These are phyloP conservation scores for Orientallactaga bullata DNA, from an alignment of 2,113 vertebrate genomes.

Conservation along the genomic window DNA sequence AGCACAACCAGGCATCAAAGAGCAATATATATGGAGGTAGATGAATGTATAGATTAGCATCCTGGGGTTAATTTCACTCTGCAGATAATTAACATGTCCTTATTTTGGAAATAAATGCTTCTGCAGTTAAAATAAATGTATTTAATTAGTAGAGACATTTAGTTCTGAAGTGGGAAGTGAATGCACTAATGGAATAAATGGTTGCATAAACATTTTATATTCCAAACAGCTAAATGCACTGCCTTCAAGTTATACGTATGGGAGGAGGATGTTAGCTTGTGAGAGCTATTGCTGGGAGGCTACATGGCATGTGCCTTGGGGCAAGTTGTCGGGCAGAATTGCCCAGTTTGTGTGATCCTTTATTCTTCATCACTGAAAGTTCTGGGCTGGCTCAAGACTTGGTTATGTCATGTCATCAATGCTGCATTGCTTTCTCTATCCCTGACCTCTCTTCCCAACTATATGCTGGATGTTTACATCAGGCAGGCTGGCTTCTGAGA, in stretches of 20 bases:
- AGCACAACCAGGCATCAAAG: neutral
- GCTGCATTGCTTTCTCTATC: neutral
- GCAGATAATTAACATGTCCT: constrained; percentile 74
- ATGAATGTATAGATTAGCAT: constrained; percentile 73
- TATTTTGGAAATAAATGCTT: constrained; percentile 79
- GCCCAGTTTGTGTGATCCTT: neutral
- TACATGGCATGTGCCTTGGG: neutral
- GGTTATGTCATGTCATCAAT: neutral
- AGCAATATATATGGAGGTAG: constrained; percentile 39
- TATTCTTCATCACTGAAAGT: neutral
- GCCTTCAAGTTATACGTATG: constrained; percentile 30
- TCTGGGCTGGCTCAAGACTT: neutral
- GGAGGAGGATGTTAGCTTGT: neutral
- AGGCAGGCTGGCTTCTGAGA: neutral
- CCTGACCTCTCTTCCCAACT: neutral
- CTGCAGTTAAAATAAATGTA: constrained; percentile 80
- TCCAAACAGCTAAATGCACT: constrained; percentile 64
- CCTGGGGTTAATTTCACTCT: constrained; percentile 75
- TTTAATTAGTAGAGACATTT: constrained; percentile 78
- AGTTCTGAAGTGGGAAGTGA: constrained; percentile 70
- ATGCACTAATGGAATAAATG: constrained; percentile 77
- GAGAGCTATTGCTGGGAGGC: neutral
- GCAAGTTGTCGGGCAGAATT: neutral
- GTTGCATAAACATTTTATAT: constrained; percentile 68
- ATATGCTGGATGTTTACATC: neutral